Evolutionary conservation across 1,140 invertebrate genomes (phyloP).

Genomic region (Drosophila ananassae): DNA sequence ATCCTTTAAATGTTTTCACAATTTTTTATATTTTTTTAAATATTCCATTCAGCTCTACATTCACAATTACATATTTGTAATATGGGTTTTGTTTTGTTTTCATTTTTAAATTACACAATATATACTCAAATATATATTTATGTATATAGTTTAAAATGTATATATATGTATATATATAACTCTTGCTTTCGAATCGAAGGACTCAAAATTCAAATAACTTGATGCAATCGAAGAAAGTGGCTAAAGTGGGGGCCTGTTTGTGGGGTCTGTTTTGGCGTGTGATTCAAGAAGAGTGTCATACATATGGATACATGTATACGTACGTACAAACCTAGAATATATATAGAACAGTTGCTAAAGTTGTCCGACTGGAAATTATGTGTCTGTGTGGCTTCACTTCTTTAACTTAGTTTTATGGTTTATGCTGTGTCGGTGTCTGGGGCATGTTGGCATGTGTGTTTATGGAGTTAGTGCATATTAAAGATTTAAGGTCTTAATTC

Average conservation of each 20-base stretch:
- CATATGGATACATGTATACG: constrained; percentile 61
- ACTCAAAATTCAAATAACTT: constrained; percentile 49
- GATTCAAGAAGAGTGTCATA: constrained; percentile 38
- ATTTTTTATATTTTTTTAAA: constrained; percentile 74
- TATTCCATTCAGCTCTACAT: constrained; percentile 81
- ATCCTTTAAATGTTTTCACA: constrained; percentile 41
- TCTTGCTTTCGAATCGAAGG: constrained; percentile 35
- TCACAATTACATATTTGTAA: constrained; percentile 81
- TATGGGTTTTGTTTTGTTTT: constrained; percentile 48
- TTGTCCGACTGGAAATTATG: constrained; percentile 69
- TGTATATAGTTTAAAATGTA: constrained; percentile 77
- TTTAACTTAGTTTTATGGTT: constrained; percentile 66
- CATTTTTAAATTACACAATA: constrained; percentile 72
- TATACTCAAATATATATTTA: constrained; percentile 68
- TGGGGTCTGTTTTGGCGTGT: constrained; percentile 16
- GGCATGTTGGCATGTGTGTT: constrained; percentile 37
- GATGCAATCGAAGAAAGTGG: constrained; percentile 50
- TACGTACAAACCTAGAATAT: constrained; percentile 73
- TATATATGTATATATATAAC: constrained; percentile 74
- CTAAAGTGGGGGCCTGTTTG: constrained; percentile 15
- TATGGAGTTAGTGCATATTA: constrained; percentile 64
- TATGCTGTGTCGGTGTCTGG: constrained; percentile 40
- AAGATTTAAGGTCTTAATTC: constrained; percentile 69
- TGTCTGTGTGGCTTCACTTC: constrained; percentile 23
- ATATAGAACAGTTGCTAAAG: constrained; percentile 61